Evolutionary conservation across 2,113 vertebrate species (phyloP).

Genomic region (Arothron firmamentum): DNA sequence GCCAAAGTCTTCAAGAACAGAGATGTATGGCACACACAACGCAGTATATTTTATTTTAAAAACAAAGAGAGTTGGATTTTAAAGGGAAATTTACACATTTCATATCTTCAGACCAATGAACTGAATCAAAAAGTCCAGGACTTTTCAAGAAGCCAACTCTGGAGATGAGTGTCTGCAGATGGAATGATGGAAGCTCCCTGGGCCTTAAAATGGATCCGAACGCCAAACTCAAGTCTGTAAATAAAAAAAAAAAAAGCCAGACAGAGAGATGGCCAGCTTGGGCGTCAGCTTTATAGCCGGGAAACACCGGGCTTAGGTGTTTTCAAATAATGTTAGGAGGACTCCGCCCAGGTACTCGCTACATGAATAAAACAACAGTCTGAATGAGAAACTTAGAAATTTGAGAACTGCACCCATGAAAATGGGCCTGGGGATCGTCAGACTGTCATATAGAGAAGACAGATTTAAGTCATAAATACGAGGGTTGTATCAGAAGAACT

Average conservation of each 20-base stretch:
- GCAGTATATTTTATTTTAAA: background rate
- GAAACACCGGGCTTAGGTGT: no score
- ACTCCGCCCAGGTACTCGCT: no score
- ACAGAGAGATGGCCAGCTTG: no score
- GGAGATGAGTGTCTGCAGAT: constrained; percentile 84
- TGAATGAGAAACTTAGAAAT: no score
- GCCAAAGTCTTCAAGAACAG: constrained; percentile 78
- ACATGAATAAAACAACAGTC: no score
- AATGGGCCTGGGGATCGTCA: no score
- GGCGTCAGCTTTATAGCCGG: no score
- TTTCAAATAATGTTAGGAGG: no score
- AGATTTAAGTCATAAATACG: no score
- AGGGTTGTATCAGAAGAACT: no score
- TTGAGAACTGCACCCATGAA: no score
- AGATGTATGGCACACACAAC: constrained; percentile 68
- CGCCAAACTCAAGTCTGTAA: constrained; percentile 84
- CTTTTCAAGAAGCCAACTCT: constrained; percentile 85
- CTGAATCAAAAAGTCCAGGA: constrained; percentile 88
- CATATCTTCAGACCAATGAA: constrained; percentile 78
- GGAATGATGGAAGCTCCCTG: constrained; percentile 88
- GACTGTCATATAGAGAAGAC: no score
- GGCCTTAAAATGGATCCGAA: constrained; percentile 92
- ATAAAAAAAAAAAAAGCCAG: constrained; percentile 94
- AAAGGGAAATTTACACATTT: background rate
- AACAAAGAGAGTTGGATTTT: background rate